Percentiles rank a stretch among this genome's conserved stretches.
These are phyloP conservation scores for Parazoanthus darwini DNA, from an alignment of 92 coral and sea anemone species.

Conservation along the genomic window DNA sequence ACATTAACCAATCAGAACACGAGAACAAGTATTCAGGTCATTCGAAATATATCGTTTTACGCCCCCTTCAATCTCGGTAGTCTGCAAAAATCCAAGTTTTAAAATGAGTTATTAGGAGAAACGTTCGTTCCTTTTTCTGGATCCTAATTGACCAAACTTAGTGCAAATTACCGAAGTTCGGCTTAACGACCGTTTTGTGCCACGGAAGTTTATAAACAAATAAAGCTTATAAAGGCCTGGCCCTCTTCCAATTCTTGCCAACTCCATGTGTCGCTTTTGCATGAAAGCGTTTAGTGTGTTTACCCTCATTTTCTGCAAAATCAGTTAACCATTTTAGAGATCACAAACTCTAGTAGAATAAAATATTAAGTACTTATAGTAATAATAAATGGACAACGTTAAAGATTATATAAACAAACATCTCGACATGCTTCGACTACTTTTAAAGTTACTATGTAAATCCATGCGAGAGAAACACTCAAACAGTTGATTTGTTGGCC, in stretches of 20 bases:
- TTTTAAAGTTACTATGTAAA: slow-evolving; percentile 2
- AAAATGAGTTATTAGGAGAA: background rate
- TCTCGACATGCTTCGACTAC: slow-evolving; percentile 1
- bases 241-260: too few species aligned
- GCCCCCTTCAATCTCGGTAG: background rate
- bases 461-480: background rate
- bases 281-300: background rate
- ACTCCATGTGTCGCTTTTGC: background rate
- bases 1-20: slow-evolving; percentile 29
- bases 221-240: too few species aligned
- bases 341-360: background rate
- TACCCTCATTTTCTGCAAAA: background rate
- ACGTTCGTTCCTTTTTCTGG: background rate
- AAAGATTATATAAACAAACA: slow-evolving; percentile 6
- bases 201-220: too few species aligned
- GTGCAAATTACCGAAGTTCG: background rate
- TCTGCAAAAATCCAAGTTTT: background rate
- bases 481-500: background rate
- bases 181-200: background rate
- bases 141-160: background rate
- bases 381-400: background rate
- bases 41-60: slow-evolving; percentile 10
- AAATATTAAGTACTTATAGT: background rate
- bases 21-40: background rate
- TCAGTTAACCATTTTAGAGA: background rate